Evolutionary conservation across 2,113 vertebrate species (phyloP).

Genomic region (Tautogolabrus adspersus): DNA sequence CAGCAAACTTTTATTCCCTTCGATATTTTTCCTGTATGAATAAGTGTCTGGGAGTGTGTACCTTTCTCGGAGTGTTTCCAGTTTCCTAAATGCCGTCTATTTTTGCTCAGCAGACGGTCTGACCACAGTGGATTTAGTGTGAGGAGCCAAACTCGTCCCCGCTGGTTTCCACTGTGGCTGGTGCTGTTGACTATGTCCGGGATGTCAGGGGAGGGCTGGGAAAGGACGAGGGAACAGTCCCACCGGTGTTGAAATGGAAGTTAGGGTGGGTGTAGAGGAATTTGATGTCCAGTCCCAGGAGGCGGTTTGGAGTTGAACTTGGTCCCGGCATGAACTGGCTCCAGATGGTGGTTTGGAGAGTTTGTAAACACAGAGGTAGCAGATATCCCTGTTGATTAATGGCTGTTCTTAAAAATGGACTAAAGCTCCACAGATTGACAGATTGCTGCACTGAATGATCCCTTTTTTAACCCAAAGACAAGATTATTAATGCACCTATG

Average conservation of each 20-base stretch:
- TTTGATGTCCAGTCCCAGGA: conserved; percentile 28
- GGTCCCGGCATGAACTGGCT: conserved; percentile 22
- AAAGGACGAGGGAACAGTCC: conserved; percentile 58
- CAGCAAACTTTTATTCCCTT: not conserved
- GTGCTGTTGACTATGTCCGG: conserved; percentile 64
- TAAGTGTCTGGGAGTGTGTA: conserved; percentile 8
- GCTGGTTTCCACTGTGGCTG: conserved; percentile 64
- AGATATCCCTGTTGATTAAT: conserved; percentile 13
- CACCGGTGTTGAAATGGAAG: conserved; percentile 46
- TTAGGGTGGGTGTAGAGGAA: conserved; percentile 22
- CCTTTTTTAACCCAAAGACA: not conserved
- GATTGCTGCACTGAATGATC: not conserved
- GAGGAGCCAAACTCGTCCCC: conserved; percentile 63
- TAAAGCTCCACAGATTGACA: not conserved
- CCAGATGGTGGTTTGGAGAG: conserved; percentile 19
- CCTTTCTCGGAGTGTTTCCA: conserved; percentile 32
- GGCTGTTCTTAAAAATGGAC: conserved; percentile 15
- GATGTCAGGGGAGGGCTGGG: conserved; percentile 50
- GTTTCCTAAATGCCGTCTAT: conserved; percentile 62
- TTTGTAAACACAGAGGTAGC: conserved; percentile 22
- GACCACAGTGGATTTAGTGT: conserved; percentile 68
- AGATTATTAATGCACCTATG: not conserved
- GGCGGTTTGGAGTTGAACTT: conserved; percentile 26
- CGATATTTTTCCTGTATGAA: conserved; percentile 27
- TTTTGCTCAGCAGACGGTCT: conserved; percentile 60